A percentile compares a stretch with the other conserved stretches of the same genome.
phyloP scores from a whole-genome alignment of 35 echinoderm and acorn worm genomes.

The Heliocidaris erythrogramma region DNA sequence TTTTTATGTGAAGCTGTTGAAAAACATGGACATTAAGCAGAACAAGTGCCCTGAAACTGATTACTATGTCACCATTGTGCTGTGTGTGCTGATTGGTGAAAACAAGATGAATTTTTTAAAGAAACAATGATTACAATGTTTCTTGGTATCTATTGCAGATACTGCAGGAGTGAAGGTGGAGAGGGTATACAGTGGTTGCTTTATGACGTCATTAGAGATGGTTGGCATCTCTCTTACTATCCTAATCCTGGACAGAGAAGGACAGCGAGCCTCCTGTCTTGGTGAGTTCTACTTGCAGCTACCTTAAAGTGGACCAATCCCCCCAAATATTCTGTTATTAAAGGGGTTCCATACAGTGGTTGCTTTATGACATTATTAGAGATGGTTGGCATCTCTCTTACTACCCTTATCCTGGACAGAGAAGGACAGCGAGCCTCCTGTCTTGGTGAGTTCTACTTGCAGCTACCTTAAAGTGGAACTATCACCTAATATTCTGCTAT shows the following conservation, averaged over 20 bases:
- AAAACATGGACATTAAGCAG: no score
- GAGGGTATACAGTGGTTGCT: slow-evolving; percentile 63
- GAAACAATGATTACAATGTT: no score
- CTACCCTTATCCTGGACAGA: slow-evolving; percentile 62
- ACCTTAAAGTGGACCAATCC: no score
- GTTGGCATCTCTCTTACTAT: slow-evolving; percentile 74
- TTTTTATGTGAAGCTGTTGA: no score
- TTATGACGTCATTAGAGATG: slow-evolving; percentile 97
- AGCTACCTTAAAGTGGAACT: not conserved
- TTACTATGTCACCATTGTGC: no score
- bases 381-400: slow-evolving; percentile 81
- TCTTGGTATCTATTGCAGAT: slow-evolving; percentile 54
- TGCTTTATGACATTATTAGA: slow-evolving; percentile 93
- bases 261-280: slow-evolving; percentile 31
- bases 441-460: slow-evolving; percentile 43
- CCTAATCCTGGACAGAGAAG: slow-evolving; percentile 63
- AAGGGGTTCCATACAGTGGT: slow-evolving; percentile 58
- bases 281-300: slow-evolving; percentile 18
- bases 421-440: slow-evolving; percentile 30
- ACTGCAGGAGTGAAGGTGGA: slow-evolving; percentile 52
- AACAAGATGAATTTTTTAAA: no score
- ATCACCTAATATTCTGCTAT: no score
- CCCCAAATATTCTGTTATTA: no score
- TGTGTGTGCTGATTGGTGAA: no score
- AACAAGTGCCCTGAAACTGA: no score